These are phyloP conservation scores for Dromiciops gliroides DNA, from an alignment of 2,113 vertebrate genomes.

Conservation along the genomic window DNA sequence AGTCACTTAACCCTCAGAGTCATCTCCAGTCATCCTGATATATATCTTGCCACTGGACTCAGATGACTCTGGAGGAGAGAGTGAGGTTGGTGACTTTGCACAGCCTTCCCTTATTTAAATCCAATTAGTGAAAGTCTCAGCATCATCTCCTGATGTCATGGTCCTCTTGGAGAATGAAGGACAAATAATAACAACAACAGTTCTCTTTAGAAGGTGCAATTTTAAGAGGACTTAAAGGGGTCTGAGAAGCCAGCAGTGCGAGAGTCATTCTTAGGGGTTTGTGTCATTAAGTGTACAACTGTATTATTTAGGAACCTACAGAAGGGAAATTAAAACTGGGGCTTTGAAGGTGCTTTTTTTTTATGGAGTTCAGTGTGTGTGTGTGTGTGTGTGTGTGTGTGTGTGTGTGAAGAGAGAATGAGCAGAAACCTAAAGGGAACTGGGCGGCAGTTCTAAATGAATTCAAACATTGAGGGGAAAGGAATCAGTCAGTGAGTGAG, in stretches of 20 bases:
- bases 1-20: too few species aligned
- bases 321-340: not conserved
- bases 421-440: not conserved
- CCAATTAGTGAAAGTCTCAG: too few species aligned
- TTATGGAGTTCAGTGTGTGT: too few species aligned
- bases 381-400: not conserved
- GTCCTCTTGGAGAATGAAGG: too few species aligned
- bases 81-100: too few species aligned
- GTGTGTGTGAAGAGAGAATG: not conserved
- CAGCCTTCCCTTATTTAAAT: too few species aligned
- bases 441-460: not conserved
- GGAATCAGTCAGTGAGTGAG: not conserved
- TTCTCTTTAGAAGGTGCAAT: not conserved
- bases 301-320: not conserved
- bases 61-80: too few species aligned
- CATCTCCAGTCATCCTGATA: too few species aligned
- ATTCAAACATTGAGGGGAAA: not conserved
- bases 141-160: too few species aligned
- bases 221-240: not conserved
- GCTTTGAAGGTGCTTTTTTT: not conserved
- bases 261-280: not conserved
- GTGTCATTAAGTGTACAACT: not conserved
- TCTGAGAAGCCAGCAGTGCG: not conserved
- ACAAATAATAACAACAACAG: too few species aligned
- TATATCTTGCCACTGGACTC: too few species aligned